Base-by-base conservation (phyloP, 2,113 vertebrate genomes). In the Myotis brandtii region DNA sequence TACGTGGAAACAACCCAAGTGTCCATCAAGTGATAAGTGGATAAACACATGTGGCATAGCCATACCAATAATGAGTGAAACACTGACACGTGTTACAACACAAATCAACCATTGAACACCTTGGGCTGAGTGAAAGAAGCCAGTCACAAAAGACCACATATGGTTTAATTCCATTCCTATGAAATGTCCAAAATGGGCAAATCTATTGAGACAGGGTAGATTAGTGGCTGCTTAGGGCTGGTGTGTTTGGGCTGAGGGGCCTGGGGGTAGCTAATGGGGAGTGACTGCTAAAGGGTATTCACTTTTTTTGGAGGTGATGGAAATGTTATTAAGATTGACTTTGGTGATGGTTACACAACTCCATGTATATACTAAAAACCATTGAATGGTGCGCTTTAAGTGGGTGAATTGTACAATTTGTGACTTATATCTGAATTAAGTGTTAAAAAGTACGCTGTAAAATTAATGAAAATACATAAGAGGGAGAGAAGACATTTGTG, bases 71-170 rank as follows among this genome's bases (percentile, higher is more conserved):
- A 30, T 9, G 46, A 81, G 59, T 3, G 25, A 16, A 48, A 17
- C 12, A 16, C 32, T 3, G 64, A 12, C 8, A 9, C 2, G 4
- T 46, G 3, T 7, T 23, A 4, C 4, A 10, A 20, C 40, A n/a
- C 48, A 76, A 48, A 32, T 23, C 50, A 37, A 23, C 30, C 66
- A 62, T 32, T 13, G 20, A 66, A 64, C 13, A 21, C 27, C 4
- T 16, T 1, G 11, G 17, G 37, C 30, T 13, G 7, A 52, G 43
- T 43, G 62, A 40, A 25, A 32, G 80, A 59, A 76, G 48, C 69
- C 59, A 23, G 70, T 16, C 70, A 10, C 4, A 32, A 27, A 67
- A 30, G 23, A 23, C 50, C 32, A 32, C 30, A 3, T 27, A 14
- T 2, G 8, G 32, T 13, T 25, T 62, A 13, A 5, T 40, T 69